Evolutionary conservation across 2,113 vertebrate species (phyloP).

Genomic region (Leptobrachium ailaonicum): DNA sequence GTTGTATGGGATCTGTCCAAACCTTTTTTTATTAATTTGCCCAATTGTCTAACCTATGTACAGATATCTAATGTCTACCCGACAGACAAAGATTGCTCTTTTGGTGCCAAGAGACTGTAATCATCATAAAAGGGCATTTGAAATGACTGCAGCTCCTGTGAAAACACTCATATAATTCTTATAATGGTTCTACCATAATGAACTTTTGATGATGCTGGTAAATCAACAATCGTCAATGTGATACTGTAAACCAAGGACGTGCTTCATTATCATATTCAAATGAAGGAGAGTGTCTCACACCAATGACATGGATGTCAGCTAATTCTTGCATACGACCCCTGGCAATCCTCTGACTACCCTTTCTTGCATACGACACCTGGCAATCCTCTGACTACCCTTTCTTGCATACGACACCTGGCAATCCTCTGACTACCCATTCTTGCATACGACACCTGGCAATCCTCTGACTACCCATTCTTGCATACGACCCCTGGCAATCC

Average conservation of each 20-base stretch:
- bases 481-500: too few relatives aligned
- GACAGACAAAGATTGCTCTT: slow-evolving; percentile 16
- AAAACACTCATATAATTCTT: slow-evolving; percentile 15
- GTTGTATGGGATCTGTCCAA: too few relatives aligned
- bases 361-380: too few relatives aligned
- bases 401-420: too few relatives aligned
- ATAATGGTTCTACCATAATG: slow-evolving; percentile 32
- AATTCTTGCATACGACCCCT: not conserved
- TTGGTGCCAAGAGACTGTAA: slow-evolving; percentile 35
- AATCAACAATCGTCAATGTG: slow-evolving; percentile 45
- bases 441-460: too few relatives aligned
- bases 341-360: too few relatives aligned
- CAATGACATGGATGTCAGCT: slow-evolving; percentile 10
- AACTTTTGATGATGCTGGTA: slow-evolving; percentile 36
- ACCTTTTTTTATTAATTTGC: slow-evolving; percentile 7
- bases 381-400: too few relatives aligned
- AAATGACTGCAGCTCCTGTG: slow-evolving; percentile 46
- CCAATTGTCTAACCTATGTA: slow-evolving; percentile 4
- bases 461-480: too few relatives aligned
- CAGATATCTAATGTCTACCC: slow-evolving; percentile 22
- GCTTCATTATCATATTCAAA: not conserved
- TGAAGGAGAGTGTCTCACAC: not conserved
- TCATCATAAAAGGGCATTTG: slow-evolving; percentile 51
- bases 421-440: too few relatives aligned
- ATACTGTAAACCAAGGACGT: slow-evolving; percentile 43